These are phyloP conservation scores for Crocodylus rhombifer DNA, from an alignment of 2,797 vertebrate species.

Conservation along the genomic window DNA sequence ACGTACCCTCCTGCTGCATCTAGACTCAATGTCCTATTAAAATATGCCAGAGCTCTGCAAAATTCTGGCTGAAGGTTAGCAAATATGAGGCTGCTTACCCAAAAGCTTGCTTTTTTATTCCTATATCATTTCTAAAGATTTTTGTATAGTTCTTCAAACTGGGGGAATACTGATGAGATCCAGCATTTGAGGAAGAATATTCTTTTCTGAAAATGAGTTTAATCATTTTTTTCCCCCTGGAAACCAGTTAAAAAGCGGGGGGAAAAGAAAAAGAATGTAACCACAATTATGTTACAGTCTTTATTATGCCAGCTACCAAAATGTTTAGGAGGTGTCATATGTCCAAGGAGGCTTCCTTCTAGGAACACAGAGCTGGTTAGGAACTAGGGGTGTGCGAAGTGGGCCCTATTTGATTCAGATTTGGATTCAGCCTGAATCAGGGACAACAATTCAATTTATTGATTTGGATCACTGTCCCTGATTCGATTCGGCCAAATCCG, in stretches of 20 bases:
- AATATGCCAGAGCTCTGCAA: neutral
- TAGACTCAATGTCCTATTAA: accelerated
- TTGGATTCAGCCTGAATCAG: no score
- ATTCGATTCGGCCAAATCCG: no score
- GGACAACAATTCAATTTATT: no score
- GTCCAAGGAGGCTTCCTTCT: neutral
- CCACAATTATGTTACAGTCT: neutral
- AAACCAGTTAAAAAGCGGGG: neutral
- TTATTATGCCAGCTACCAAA: neutral
- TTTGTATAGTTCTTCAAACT: neutral
- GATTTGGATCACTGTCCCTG: no score
- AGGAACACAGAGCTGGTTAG: no score
- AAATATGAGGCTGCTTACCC: neutral
- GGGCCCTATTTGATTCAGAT: no score
- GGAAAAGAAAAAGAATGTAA: neutral
- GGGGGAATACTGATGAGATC: neutral
- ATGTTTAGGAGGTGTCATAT: neutral
- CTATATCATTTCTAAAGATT: neutral
- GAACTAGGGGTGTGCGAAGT: no score
- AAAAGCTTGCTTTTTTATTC: accelerated
- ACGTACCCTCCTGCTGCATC: neutral
- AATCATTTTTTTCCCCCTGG: neutral
- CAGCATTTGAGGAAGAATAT: neutral
- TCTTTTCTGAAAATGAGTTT: neutral
- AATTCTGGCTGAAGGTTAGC: accelerated